These are phyloP conservation scores for Bradynema listronoti DNA, from an alignment of 1,140 invertebrate genomes.

Conservation along the genomic window DNA sequence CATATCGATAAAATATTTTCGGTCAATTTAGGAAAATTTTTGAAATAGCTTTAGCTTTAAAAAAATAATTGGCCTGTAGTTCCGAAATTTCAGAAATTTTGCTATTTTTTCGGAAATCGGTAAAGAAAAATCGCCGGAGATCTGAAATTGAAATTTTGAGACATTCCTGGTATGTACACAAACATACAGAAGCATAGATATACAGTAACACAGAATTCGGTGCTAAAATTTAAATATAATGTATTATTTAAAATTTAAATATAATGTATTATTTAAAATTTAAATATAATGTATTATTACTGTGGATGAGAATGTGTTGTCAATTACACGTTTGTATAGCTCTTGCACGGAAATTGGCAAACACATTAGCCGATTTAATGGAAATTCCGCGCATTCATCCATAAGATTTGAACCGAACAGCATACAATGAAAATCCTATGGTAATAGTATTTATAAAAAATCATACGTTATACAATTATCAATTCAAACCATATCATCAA, in stretches of 20 bases:
- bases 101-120: too few relatives aligned
- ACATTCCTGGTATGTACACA: too few relatives aligned
- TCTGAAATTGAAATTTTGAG: too few relatives aligned
- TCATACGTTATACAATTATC: slow-evolving; percentile 8
- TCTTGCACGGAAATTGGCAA: slow-evolving; percentile 75
- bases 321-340: slow-evolving; percentile 50
- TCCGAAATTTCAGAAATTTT: too few relatives aligned
- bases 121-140: too few relatives aligned
- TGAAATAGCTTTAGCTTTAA: too few relatives aligned
- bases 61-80: too few relatives aligned
- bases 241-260: slow-evolving; percentile 63
- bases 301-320: slow-evolving; percentile 9
- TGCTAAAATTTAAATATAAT: neutral
- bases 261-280: slow-evolving; percentile 46
- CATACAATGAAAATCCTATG: slow-evolving; percentile 61
- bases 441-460: slow-evolving; percentile 21
- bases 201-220: too few relatives aligned
- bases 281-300: slow-evolving; percentile 20
- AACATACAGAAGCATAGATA: too few relatives aligned
- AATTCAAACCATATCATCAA: too few relatives aligned
- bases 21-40: too few relatives aligned
- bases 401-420: slow-evolving; percentile 60
- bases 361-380: slow-evolving; percentile 77
- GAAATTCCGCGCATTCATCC: slow-evolving; percentile 55
- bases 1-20: too few relatives aligned